Conservation (phyloP, 2,113 vertebrate species). For the Cisticola juncidis region DNA sequence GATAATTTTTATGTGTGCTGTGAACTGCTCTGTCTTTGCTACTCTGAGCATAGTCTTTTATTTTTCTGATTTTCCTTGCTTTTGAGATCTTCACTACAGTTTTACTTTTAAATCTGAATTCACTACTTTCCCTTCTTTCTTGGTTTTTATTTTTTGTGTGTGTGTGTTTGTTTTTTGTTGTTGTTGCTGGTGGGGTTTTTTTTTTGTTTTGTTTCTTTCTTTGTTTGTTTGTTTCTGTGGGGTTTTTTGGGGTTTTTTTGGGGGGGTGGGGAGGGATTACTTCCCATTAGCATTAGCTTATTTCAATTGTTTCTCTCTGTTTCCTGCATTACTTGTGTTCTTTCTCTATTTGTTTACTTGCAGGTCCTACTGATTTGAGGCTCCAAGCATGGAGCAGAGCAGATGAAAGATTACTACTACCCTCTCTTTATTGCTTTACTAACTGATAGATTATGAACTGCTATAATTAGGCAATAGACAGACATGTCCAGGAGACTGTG, state of each 20-base stretch:
- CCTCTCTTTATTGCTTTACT: background rate
- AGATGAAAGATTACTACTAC: background rate
- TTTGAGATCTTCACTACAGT: background rate
- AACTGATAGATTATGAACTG: background rate
- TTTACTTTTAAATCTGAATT: background rate
- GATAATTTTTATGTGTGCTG: background rate
- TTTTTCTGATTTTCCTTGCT: background rate
- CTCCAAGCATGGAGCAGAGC: background rate
- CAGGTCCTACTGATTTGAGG: background rate
- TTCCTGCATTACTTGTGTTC: background rate
- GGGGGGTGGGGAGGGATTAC: background rate
- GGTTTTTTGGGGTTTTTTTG: too few species aligned
- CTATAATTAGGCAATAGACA: background rate
- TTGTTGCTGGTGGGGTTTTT: too few species aligned
- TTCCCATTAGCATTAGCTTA: background rate
- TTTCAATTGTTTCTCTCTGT: background rate
- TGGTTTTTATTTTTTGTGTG: too few species aligned
- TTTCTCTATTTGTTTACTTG: background rate
- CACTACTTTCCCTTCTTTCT: background rate
- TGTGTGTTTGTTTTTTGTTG: too few species aligned
- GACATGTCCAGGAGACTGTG: background rate
- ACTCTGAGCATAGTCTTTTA: background rate
- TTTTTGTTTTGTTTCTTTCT: background rate
- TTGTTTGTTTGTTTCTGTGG: too few species aligned
- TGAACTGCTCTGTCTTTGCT: background rate